Conservation (phyloP, 2,113 vertebrate genomes). For the Nycticebus coucang region DNA sequence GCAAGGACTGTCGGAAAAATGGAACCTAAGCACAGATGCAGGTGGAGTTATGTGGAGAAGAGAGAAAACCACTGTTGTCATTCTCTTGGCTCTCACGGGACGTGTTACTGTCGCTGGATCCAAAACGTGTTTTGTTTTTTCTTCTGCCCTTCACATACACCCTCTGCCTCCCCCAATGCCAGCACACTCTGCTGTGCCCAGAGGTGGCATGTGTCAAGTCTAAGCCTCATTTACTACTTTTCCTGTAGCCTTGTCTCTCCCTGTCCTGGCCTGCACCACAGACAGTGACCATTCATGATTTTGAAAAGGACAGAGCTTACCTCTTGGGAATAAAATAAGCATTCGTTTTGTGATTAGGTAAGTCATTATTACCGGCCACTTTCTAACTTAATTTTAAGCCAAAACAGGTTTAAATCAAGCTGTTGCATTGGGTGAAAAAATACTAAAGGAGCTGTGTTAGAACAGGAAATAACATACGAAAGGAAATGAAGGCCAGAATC, state of each 20-base stretch:
- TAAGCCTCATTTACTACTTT: background rate
- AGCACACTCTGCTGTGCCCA: background rate
- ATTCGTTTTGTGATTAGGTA: background rate
- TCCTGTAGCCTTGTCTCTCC: background rate
- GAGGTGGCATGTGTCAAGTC: background rate
- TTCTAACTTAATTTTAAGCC: slow-evolving; percentile 26
- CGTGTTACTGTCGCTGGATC: background rate
- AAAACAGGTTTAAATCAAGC: background rate
- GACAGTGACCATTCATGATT: background rate
- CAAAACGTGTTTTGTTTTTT: background rate
- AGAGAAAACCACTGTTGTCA: background rate
- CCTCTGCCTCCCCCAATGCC: background rate
- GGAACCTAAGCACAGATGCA: background rate
- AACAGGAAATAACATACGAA: background rate
- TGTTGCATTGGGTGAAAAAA: background rate
- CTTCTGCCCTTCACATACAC: background rate
- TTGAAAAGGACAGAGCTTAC: background rate
- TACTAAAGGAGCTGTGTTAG: background rate
- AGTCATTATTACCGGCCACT: background rate
- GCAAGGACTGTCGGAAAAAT: background rate
- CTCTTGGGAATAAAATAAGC: background rate
- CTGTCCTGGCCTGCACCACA: background rate
- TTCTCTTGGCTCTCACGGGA: background rate
- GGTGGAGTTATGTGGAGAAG: background rate
- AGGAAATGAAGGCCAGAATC: slow-evolving; percentile 7